Evolutionary conservation across 1,140 invertebrate species (phyloP).

Genomic region (Meloidogyne chitwoodi): DNA sequence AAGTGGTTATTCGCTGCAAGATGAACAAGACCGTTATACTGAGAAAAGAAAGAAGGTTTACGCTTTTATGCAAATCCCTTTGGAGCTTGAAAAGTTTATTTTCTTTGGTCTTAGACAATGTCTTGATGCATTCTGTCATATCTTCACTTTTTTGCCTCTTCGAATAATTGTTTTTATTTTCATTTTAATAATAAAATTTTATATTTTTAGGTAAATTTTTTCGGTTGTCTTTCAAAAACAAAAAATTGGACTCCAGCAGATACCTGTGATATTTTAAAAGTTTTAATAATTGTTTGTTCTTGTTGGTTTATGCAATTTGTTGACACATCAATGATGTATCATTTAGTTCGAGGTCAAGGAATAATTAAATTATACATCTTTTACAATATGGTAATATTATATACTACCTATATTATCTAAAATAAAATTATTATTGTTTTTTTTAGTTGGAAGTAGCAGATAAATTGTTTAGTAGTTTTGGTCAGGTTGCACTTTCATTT

Average conservation of each 20-base stretch:
- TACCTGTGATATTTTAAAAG: slow-evolving; percentile 91
- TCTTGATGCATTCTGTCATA: slow-evolving; percentile 93
- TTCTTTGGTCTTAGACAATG: slow-evolving; percentile 91
- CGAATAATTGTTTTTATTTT: slow-evolving; percentile 74
- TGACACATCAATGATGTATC: slow-evolving; percentile 97
- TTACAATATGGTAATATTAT: slow-evolving; percentile 78
- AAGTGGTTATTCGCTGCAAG: slow-evolving; percentile 57
- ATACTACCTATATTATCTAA: too few relatives aligned
- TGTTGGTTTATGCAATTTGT: slow-evolving; percentile 79
- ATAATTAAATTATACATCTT: slow-evolving; percentile 99
- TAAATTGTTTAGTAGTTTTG: slow-evolving; percentile 89
- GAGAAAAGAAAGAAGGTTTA: slow-evolving; percentile 90
- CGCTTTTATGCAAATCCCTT: slow-evolving; percentile 90
- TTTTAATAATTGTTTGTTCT: slow-evolving; percentile 73
- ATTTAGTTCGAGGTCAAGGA: slow-evolving; percentile 94
- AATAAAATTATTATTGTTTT: not conserved
- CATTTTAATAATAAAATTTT: not conserved
- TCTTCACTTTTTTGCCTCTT: slow-evolving; percentile 93
- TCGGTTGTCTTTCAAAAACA: slow-evolving; percentile 50
- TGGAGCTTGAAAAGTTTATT: slow-evolving; percentile 80
- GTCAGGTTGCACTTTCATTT: slow-evolving; percentile 63
- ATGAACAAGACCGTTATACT: slow-evolving; percentile 75
- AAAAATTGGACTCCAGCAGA: slow-evolving; percentile 70
- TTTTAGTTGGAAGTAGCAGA: slow-evolving; percentile 80
- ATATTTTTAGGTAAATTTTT: slow-evolving; percentile 43